A percentile compares a stretch with the other conserved stretches of the same genome.
These are phyloP conservation scores for Lymantria monacha DNA, from an alignment of 2,888 invertebrate genomes.

Conservation along the genomic window DNA sequence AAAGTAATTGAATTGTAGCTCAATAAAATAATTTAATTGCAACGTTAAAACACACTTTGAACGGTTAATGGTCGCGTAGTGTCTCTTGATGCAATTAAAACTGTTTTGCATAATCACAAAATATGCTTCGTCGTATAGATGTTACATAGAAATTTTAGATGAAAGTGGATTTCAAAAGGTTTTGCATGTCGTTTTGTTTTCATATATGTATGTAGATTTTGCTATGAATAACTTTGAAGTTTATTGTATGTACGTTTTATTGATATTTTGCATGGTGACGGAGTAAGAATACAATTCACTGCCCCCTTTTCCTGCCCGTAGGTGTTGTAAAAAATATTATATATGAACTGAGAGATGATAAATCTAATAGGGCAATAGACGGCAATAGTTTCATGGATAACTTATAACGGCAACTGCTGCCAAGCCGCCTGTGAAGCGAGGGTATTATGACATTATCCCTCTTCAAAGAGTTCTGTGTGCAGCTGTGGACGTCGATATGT, in stretches of 20 bases:
- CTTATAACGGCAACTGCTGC: too few relatives aligned
- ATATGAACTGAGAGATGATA: too few relatives aligned
- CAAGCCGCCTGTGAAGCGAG: too few relatives aligned
- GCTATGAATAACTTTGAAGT: background rate
- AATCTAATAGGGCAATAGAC: too few relatives aligned
- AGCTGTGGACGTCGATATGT: too few relatives aligned
- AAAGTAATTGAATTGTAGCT: constrained; percentile 64
- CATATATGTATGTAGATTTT: background rate
- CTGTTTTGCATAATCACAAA: constrained; percentile 70
- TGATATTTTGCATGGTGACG: too few relatives aligned
- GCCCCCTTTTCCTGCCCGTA: too few relatives aligned
- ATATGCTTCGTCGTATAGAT: constrained; percentile 36
- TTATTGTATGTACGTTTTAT: background rate
- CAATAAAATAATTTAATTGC: constrained; percentile 74
- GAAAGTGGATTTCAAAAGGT: constrained; percentile 8
- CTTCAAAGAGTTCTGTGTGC: too few relatives aligned
- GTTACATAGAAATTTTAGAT: constrained; percentile 24
- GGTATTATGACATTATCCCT: too few relatives aligned
- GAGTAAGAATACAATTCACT: too few relatives aligned
- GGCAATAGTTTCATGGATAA: too few relatives aligned
- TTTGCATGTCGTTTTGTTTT: constrained; percentile 1
- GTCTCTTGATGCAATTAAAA: constrained; percentile 61
- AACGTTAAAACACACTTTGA: constrained; percentile 71
- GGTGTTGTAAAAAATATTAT: too few relatives aligned
- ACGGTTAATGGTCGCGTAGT: constrained; percentile 49